Evolutionary conservation across 2,888 invertebrate genomes (phyloP), one percentile per base, ranked within the genome.

Genomic region (Coelinius sp.): DNA sequence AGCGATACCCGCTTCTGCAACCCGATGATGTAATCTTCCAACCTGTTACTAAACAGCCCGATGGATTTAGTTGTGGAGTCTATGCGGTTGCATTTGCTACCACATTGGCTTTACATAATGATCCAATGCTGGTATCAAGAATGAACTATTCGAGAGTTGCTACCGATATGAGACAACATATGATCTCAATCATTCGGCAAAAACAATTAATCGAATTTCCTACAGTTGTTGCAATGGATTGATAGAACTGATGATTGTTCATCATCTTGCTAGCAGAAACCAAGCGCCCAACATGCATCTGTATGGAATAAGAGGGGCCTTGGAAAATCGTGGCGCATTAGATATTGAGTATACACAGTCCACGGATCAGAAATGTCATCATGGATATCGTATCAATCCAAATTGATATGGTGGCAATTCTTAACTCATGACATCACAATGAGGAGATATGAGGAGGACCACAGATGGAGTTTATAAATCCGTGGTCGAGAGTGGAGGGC

Each of bases 31-130:
- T 73, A 2, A 10, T 53, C 8, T n/a, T 56, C 3, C 6, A 25
- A 12, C 22, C 52, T 14, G 69, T 75, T 0, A 46, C 53, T 5
- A 35, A 38, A 14, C 75, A 73, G 52, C 65, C 68, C 1, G 73
- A 75, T 31, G 12, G 0, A 1, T 56, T 38, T 35, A 65, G 64
- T 52, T 73, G 73, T 17, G 71, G 71, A 1, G 67, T 73, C 0
- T 73, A 71, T n/a, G 44, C 71, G 41, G 25, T 38, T 41, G 70
- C 72, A 8, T 72, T 72, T 59, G 72, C 65, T 8, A 77, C 70
- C 1, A 53, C 38, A 7, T 14, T 75, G 2, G 73, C 56, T 14
- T 22, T 71, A 24, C 62, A 41, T 0, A 44, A 17, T 3, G 64
- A 70, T 17, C 70, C 71, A 6, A 8, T 35, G 14, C 12, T 41